phyloP scores from a whole-genome alignment of 2,113 vertebrate species.

The Eptesicus fuscus region DNA sequence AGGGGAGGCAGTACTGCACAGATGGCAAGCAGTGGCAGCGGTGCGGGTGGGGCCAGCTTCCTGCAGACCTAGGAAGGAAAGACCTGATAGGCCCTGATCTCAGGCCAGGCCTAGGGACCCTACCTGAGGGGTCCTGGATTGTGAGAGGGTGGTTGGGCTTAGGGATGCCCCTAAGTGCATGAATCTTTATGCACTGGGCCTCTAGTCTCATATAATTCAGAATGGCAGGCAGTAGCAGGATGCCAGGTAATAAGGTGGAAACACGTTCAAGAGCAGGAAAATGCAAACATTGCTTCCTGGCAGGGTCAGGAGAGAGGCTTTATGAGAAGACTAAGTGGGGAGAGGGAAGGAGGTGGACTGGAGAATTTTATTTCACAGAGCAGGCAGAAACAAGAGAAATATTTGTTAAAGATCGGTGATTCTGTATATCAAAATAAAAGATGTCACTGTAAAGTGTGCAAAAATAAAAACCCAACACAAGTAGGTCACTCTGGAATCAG shows the following conservation, averaged over 20 bases:
- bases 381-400: background rate
- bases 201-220: slow-evolving; percentile 33
- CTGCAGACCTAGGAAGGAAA: no score
- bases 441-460: slow-evolving; percentile 55
- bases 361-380: background rate
- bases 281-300: background rate
- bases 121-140: no score
- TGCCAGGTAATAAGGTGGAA: background rate
- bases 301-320: background rate
- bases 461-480: slow-evolving; percentile 66
- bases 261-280: background rate
- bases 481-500: slow-evolving; percentile 70
- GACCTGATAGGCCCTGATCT: no score
- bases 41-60: no score
- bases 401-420: slow-evolving; percentile 53
- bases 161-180: no score
- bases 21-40: no score
- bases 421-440: slow-evolving; percentile 58
- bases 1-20: no score
- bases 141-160: no score
- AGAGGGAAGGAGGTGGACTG: background rate
- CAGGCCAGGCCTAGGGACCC: no score
- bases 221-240: background rate
- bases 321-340: background rate
- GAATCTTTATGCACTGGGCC: no score